Percentiles rank a stretch among this genome's conserved stretches.
phyloP scores from a whole-genome alignment of 2,888 invertebrate species.

The Drosophila rellima region DNA sequence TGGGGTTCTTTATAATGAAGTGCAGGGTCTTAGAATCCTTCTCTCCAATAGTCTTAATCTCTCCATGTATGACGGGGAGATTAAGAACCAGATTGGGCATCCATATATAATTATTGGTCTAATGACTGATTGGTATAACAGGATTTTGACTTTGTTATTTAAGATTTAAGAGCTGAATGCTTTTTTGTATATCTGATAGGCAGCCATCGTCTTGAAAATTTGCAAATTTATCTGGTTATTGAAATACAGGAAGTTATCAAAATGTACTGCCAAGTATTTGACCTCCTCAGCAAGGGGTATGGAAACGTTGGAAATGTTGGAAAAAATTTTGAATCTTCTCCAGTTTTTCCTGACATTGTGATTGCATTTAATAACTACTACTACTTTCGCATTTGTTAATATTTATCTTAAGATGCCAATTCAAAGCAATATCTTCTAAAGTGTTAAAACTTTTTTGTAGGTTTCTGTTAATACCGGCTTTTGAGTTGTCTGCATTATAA shows the following conservation, averaged over 20 bases:
- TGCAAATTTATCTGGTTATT: neutral
- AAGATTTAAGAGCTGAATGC: too few relatives aligned
- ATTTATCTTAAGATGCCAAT: neutral
- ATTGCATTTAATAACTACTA: neutral
- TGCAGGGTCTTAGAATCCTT: neutral
- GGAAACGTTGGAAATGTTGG: neutral
- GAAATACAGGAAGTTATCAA: neutral
- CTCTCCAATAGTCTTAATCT: neutral
- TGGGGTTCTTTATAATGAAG: neutral
- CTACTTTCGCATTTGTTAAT: neutral
- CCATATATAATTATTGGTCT: too few relatives aligned
- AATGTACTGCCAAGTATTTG: constrained; percentile 1
- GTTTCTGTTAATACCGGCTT: constrained; percentile 1
- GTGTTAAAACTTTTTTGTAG: constrained; percentile 1
- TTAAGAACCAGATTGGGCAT: too few relatives aligned
- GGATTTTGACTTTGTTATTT: too few relatives aligned
- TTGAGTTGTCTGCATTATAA: neutral
- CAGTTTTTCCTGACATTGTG: neutral
- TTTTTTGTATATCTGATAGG: neutral
- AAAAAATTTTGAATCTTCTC: neutral
- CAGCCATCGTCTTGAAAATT: neutral
- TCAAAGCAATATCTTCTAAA: constrained; percentile 2
- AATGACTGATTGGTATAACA: too few relatives aligned
- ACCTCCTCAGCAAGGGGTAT: constrained; percentile 2
- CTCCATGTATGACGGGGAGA: too few relatives aligned